Conservation (phyloP, 35 echinoderm and acorn worm genomes). For the Ophiothrix spiculata region DNA sequence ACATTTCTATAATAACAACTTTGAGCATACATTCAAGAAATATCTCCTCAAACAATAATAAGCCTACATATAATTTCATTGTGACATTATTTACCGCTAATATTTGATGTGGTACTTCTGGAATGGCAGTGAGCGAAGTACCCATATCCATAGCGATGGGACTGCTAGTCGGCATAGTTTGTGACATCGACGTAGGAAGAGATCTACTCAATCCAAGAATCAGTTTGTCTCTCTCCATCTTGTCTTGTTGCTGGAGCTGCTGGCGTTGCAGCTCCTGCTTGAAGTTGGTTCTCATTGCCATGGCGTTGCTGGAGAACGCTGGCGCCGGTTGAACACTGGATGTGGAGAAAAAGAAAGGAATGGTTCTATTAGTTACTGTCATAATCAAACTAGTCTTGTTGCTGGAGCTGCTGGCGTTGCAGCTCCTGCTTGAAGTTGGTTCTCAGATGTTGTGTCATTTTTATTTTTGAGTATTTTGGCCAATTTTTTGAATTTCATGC, state of each 20-base stretch:
- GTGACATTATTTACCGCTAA: conserved; percentile 24
- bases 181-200: conserved; percentile 29
- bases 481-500: too few species aligned
- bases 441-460: too few species aligned
- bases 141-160: conserved; percentile 38
- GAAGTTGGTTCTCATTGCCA: conserved; percentile 51
- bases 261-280: conserved; percentile 57
- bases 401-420: conserved; percentile 48
- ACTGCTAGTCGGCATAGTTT: too few species aligned
- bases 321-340: not conserved
- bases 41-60: too few species aligned
- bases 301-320: conserved; percentile 42
- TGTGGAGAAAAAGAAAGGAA: too few species aligned
- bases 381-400: conserved; percentile 34
- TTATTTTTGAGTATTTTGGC: too few species aligned
- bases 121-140: conserved; percentile 24
- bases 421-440: conserved; percentile 55
- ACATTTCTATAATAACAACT: too few species aligned
- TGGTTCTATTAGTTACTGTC: too few species aligned
- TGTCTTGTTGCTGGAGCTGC: conserved; percentile 49
- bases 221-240: conserved; percentile 2
- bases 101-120: conserved; percentile 38
- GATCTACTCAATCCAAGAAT: conserved; percentile 13
- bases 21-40: too few species aligned
- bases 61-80: too few species aligned